Percentiles rank a stretch among this genome's conserved stretches.
phyloP scores from a whole-genome alignment of 2,113 vertebrate species.

The Larimichthys crocea region DNA sequence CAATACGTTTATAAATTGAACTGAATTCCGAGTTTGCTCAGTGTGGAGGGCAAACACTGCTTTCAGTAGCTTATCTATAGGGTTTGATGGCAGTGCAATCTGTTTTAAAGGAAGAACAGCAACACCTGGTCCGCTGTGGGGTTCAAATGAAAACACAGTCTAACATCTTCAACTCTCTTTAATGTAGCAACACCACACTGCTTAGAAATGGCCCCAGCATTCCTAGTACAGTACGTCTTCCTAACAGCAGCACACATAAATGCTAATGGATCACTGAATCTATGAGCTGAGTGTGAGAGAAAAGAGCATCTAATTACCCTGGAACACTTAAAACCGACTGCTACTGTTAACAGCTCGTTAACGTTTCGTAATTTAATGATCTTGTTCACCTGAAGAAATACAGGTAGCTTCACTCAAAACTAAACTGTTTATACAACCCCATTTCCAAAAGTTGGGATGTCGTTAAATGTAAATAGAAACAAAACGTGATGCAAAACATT shows the following conservation, averaged over 20 bases:
- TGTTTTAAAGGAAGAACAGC: neutral
- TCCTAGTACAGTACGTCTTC: neutral
- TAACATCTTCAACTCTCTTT: neutral
- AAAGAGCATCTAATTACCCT: slow-evolving; percentile 32
- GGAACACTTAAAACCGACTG: slow-evolving; percentile 36
- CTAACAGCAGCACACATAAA: slow-evolving; percentile 1
- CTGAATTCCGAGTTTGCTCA: slow-evolving; percentile 35
- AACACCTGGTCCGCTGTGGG: too few relatives aligned
- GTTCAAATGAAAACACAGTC: neutral
- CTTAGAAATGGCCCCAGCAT: neutral
- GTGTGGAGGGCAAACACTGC: slow-evolving; percentile 27
- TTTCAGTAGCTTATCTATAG: slow-evolving; percentile 28
- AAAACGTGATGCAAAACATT: too few relatives aligned
- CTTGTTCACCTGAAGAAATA: neutral
- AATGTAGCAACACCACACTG: neutral
- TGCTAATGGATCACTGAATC: slow-evolving; percentile 8
- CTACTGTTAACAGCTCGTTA: slow-evolving; percentile 19
- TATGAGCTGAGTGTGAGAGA: slow-evolving; percentile 6
- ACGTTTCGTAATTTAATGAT: slow-evolving; percentile 24
- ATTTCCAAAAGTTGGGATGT: too few relatives aligned
- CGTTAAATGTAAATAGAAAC: too few relatives aligned
- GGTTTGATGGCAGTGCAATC: slow-evolving; percentile 7
- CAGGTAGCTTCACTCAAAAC: neutral
- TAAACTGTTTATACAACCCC: neutral
- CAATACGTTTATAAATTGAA: slow-evolving; percentile 48